These are phyloP conservation scores for Agrilus planipennis DNA, from an alignment of 1,140 invertebrate genomes.

Conservation along the genomic window DNA sequence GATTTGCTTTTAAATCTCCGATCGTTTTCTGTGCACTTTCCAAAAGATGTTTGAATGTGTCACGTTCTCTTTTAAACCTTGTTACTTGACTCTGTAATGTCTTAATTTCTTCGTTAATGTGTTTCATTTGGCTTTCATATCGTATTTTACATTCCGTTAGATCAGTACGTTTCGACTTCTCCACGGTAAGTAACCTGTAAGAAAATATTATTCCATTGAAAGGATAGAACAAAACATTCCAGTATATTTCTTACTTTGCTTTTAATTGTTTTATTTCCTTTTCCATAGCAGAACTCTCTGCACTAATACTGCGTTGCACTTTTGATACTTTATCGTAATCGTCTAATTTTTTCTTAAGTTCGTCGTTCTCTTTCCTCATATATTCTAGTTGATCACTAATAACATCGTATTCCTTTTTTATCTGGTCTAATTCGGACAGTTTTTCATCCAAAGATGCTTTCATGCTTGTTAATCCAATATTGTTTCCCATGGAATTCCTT, in stretches of 20 bases:
- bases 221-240: slow-evolving; percentile 1
- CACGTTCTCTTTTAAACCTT: slow-evolving; percentile 76
- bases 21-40: slow-evolving; percentile 76
- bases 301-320: slow-evolving; percentile 63
- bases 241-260: slow-evolving; percentile 37
- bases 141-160: slow-evolving; percentile 73
- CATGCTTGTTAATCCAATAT: slow-evolving; percentile 44
- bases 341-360: slow-evolving; percentile 64
- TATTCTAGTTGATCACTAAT: slow-evolving; percentile 58
- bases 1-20: slow-evolving; percentile 50
- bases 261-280: slow-evolving; percentile 61
- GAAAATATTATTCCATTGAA: no score
- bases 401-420: slow-evolving; percentile 60
- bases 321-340: slow-evolving; percentile 78
- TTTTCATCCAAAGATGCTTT: slow-evolving; percentile 60
- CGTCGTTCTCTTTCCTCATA: slow-evolving; percentile 66
- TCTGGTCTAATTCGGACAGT: slow-evolving; percentile 56
- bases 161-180: slow-evolving; percentile 73
- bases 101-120: slow-evolving; percentile 76
- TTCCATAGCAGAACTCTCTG: slow-evolving; percentile 59
- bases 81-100: slow-evolving; percentile 65
- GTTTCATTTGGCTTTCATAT: slow-evolving; percentile 76
- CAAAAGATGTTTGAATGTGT: slow-evolving; percentile 84
- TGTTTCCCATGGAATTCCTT: no score
- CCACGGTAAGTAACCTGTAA: slow-evolving; percentile 55